phyloP scores from a whole-genome alignment of 2,113 vertebrate species.

The Percopsis transmontana region DNA sequence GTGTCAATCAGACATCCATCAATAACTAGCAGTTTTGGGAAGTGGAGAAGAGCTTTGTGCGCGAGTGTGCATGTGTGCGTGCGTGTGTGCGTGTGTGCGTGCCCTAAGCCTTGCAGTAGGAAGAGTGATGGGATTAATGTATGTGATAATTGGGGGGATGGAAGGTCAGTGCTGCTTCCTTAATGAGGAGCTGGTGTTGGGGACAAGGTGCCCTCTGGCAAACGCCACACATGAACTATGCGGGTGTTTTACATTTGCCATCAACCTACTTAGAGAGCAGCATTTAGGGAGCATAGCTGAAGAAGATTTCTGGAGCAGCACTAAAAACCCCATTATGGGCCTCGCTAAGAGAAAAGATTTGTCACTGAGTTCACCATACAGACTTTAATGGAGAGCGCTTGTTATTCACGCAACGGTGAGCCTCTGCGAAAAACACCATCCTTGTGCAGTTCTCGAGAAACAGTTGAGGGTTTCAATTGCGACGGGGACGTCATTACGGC shows the following conservation, averaged over 20 bases:
- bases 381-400: background rate
- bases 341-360: background rate
- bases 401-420: background rate
- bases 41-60: background rate
- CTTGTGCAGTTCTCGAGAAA: background rate
- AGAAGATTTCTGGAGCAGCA: background rate
- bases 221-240: conserved; percentile 35
- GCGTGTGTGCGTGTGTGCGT: conserved; percentile 8
- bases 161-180: conserved; percentile 35
- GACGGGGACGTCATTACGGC: background rate
- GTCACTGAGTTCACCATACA: background rate
- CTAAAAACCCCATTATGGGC: background rate
- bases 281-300: background rate
- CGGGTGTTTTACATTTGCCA: conserved; percentile 9
- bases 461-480: background rate
- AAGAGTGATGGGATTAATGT: conserved; percentile 44
- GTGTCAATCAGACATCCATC: conserved; percentile 40
- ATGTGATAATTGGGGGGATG: conserved; percentile 52
- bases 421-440: too few relatives aligned
- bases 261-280: background rate
- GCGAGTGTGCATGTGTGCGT: conserved; percentile 3
- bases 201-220: conserved; percentile 39
- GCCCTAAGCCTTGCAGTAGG: conserved; percentile 16
- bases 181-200: conserved; percentile 45
- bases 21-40: background rate